Conservation (phyloP, 2,888 invertebrate genomes). For the Lapara coniferarum region DNA sequence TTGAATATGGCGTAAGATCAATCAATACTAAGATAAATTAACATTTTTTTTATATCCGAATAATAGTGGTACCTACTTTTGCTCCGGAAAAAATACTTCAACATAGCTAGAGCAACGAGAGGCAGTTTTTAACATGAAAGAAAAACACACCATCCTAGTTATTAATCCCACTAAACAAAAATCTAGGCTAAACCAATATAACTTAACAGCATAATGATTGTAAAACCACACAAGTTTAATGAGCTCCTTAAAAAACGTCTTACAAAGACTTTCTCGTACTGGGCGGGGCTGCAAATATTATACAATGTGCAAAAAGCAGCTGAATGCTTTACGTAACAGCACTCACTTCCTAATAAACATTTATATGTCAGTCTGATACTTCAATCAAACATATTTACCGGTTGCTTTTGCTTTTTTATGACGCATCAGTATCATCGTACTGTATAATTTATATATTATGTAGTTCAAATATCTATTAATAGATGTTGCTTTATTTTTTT, state of each 20-base stretch:
- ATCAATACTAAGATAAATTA: no score
- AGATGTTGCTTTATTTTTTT: no score
- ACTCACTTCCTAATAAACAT: constrained; percentile 21
- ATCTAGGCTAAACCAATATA: neutral
- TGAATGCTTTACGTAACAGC: constrained; percentile 9
- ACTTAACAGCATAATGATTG: neutral
- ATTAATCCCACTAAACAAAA: neutral
- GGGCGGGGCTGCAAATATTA: constrained; percentile 18
- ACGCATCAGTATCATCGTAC: no score
- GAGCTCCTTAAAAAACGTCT: neutral
- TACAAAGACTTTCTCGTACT: constrained; percentile 19
- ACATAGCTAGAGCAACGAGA: no score
- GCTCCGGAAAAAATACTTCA: no score
- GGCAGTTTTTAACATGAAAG: no score
- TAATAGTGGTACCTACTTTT: no score
- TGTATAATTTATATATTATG: no score
- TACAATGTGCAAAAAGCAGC: constrained; percentile 15
- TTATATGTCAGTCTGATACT: constrained; percentile 1
- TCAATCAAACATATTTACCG: neutral
- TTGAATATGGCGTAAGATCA: no score
- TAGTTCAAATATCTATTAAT: no score
- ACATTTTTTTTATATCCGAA: no score
- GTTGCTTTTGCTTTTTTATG: no score
- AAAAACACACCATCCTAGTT: neutral
- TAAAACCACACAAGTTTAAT: constrained; percentile 4